Evolutionary conservation across 2,113 vertebrate genomes (phyloP), one percentile per base, ranked within the genome.

Genomic region (Thamnophis sirtalis): DNA sequence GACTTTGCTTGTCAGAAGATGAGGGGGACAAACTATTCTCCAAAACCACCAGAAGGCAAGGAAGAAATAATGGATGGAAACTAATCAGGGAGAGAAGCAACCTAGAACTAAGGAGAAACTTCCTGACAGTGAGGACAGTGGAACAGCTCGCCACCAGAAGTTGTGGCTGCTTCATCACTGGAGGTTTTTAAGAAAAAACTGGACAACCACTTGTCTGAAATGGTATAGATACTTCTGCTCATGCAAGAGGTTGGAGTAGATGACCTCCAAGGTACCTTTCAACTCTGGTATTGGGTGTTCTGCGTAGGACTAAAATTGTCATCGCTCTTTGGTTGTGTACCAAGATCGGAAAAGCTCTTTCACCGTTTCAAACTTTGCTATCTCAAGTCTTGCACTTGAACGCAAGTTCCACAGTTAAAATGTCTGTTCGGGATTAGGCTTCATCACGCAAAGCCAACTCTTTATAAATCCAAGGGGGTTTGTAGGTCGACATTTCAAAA

Each of bases 101-200:
- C 9, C 24, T 63, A 0, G 58, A 63, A 63, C 9, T 28, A 28
- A 28, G 58, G 1, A 63, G 58, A 11, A 63, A 63, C 1, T 63
- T 28, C 26, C 26, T 28, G 4, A 63, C 58, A 3, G 9, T 28
- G 0, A 60, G 58, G 11, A 3, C 60, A 1, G 4, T 63, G 60
- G 60, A 63, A 63, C 60, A 11, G 26, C 26, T 28, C 11, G 60
- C 26, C 60, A 11, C 4, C 60, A 63, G 26, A 28, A 63, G 1
- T 0, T 0, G 26, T 28, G 60, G 0, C 0, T 28, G 60, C 9
- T 63, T 10, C 9, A 28, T 11, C 60, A 28, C 3, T 63, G 1
- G 58, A 63, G 1, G 10, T 1, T 11, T 63, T 63, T 1, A 28
- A 63, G 9, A 63, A 63, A 26, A 28, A 3, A 28, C 9, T 63